Base-by-base conservation (phyloP, 2,888 invertebrate species). In the Ypsolopha sequella region DNA sequence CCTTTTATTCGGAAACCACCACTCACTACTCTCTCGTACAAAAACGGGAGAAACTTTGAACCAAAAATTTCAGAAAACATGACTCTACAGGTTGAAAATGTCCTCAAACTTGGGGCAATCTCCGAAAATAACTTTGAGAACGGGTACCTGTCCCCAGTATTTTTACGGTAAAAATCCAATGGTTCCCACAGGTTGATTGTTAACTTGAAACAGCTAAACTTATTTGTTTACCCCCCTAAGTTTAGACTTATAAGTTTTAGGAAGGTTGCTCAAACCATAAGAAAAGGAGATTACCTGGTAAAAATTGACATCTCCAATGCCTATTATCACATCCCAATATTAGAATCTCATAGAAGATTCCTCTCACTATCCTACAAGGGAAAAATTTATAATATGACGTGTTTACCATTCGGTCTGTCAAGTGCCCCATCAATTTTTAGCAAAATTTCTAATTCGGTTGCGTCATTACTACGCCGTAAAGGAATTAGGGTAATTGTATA, bases 271-370 rank as follows among this genome's bases (percentile, higher is more conserved):
- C 3, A 8, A 6, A 52, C 45, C 35, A 36, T 58, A 36, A 41
- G 54, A 34, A 36, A 10, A 13, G 34, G 11, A 7, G 57, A 58
- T 45, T 56, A 43, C 39, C 48, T 57, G 48, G 36, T 48, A 6
- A 58, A 58, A 55, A 56, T 58, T 14, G 55, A 55, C 36, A n/a
- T 58, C 1, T 55, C 54, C 13, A 48, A 57, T 9, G 58, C 55
- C 8, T 55, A 59, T 35, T 56, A 53, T 24, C 57, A 58, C 14
- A 44, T 52, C 24, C 52, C 47, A 9, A 43, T 52, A 11, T n/a
- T n/a, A 41, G 8, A 43, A 9, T 1, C 24, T 8, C 51, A 49
- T 47, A 14, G 48, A 10, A 35, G 46, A 13, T 54, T 43, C 35
- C 38, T 51, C 7, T n/a, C n/a, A n/a, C n/a, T n/a, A n/a, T 47